These are phyloP conservation scores for Machimus atricapillus DNA, from an alignment of 2,888 invertebrate genomes.

Conservation along the genomic window DNA sequence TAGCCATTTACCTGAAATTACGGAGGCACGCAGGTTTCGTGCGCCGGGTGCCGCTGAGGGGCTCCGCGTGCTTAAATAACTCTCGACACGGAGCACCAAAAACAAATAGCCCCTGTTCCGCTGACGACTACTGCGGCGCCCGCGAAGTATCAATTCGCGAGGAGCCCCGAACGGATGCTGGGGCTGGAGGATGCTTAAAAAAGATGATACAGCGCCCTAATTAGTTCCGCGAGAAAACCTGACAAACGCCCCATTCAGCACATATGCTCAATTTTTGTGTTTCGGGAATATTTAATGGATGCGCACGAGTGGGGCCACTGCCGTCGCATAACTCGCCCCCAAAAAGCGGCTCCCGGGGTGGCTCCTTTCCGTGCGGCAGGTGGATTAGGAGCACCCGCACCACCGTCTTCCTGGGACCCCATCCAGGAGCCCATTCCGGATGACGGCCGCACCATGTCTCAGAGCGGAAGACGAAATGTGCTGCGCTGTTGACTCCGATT, in stretches of 20 bases:
- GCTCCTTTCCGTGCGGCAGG: background rate
- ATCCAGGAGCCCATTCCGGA: background rate
- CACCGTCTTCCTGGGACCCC: background rate
- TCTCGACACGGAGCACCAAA: background rate
- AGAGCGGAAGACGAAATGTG: background rate
- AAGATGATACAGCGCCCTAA: conserved; percentile 33
- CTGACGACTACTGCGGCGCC: background rate
- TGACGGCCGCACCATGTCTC: background rate
- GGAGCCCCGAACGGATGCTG: background rate
- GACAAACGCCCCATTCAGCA: conserved; percentile 51
- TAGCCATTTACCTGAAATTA: conserved; percentile 7
- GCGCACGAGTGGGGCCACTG: background rate
- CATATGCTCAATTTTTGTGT: conserved; percentile 49
- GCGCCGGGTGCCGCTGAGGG: background rate
- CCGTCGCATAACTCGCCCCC: conserved; percentile 35
- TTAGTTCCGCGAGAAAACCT: conserved; percentile 45
- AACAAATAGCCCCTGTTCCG: background rate
- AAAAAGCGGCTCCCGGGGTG: background rate
- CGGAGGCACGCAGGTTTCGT: background rate
- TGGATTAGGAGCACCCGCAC: conserved; percentile 5
- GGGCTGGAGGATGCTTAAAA: background rate
- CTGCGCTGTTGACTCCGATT: conserved; percentile 32
- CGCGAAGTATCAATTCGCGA: background rate
- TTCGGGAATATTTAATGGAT: conserved; percentile 24
- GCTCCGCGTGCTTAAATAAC: background rate